phyloP scores from a whole-genome alignment of 2,797 vertebrate genomes.

The Chloroceryle amazona region DNA sequence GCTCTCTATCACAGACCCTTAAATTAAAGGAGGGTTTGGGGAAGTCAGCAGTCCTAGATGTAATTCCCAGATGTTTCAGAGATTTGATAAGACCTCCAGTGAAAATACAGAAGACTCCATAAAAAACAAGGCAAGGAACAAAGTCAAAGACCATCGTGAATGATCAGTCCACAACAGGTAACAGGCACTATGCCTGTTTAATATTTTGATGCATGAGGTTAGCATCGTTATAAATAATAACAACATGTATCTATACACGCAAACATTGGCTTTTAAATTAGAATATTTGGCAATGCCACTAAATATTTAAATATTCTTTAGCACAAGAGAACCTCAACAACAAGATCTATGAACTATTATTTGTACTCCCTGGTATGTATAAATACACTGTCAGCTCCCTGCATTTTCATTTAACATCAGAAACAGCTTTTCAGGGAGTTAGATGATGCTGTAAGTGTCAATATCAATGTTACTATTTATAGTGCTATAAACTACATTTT shows the following conservation, averaged over 20 bases:
- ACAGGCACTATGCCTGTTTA: neutral
- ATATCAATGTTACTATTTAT: conserved; percentile 78
- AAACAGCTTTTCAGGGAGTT: conserved; percentile 58
- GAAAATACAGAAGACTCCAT: neutral
- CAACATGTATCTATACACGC: neutral
- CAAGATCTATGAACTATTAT: conserved; percentile 11
- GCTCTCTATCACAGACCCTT: neutral
- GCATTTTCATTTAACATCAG: conserved; percentile 58
- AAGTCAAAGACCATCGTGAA: neutral
- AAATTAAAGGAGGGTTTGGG: neutral
- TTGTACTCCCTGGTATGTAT: conserved; percentile 11
- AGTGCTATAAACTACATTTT: conserved; percentile 74
- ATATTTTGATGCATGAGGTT: neutral
- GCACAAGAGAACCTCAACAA: neutral
- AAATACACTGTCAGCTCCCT: conserved; percentile 42
- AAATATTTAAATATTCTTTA: neutral
- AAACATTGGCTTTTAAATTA: neutral
- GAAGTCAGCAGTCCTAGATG: neutral
- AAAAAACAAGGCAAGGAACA: neutral
- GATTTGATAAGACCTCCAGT: neutral
- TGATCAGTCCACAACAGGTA: neutral
- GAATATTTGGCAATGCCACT: neutral
- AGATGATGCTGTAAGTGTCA: conserved; percentile 70
- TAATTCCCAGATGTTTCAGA: neutral
- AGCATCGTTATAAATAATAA: conserved; percentile 15